Conservation (phyloP, 2,888 invertebrate species). For the Chouioia cunea region DNA sequence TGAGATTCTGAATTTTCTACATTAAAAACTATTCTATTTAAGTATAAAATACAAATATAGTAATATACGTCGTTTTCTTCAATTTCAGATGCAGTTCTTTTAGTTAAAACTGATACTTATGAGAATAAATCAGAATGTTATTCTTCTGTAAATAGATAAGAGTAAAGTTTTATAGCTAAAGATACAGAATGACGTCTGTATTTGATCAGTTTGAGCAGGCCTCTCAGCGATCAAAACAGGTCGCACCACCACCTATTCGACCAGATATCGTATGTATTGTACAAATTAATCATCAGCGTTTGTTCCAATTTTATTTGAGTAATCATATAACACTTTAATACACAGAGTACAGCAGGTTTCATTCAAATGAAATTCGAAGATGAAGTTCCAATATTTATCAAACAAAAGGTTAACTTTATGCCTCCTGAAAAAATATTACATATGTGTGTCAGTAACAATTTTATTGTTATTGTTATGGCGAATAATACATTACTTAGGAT, state of each 20-base stretch:
- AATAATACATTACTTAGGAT: slow-evolving; percentile 85
- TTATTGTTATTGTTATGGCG: slow-evolving; percentile 85
- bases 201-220: slow-evolving; percentile 88
- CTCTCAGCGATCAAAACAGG: slow-evolving; percentile 72
- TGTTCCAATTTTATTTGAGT: slow-evolving; percentile 31
- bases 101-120: neutral
- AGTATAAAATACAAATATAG: too few species aligned
- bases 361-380: slow-evolving; percentile 76
- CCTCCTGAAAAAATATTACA: slow-evolving; percentile 85
- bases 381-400: slow-evolving; percentile 88
- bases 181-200: slow-evolving; percentile 79
- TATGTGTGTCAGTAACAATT: slow-evolving; percentile 85
- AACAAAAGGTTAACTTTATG: slow-evolving; percentile 84
- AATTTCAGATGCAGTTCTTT: neutral
- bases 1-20: neutral
- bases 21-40: too few species aligned
- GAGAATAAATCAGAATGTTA: neutral
- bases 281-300: slow-evolving; percentile 18
- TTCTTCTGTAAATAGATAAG: neutral
- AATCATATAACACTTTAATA: slow-evolving; percentile 51
- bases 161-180: slow-evolving; percentile 1
- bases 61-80: neutral
- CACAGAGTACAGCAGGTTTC: slow-evolving; percentile 70
- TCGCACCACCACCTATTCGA: slow-evolving; percentile 63
- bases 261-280: slow-evolving; percentile 70